phyloP scores from a whole-genome alignment of 2,888 invertebrate genomes.

The Cacoxenus indagator region DNA sequence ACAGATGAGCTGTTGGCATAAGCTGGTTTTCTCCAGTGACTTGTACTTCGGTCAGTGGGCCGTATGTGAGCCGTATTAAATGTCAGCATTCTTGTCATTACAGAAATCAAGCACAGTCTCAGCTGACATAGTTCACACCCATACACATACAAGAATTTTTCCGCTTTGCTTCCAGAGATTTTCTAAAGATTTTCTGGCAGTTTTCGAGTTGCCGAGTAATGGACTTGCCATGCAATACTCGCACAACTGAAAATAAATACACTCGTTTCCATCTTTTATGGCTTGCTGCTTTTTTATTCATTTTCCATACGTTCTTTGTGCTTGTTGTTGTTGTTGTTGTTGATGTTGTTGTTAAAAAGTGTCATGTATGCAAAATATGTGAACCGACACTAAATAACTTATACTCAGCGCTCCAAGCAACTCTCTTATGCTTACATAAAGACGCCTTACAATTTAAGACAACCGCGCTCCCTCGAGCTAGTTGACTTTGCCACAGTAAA shows the following conservation, averaged over 20 bases:
- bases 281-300: not conserved
- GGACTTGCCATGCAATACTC: not conserved
- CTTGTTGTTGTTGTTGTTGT: not conserved
- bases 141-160: constrained; percentile 6
- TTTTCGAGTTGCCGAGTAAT: not conserved
- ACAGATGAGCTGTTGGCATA: not conserved
- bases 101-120: not conserved
- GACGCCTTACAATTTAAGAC: constrained; percentile 5
- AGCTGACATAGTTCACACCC: not conserved
- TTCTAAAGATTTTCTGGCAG: constrained; percentile 9
- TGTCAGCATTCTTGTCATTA: constrained; percentile 21
- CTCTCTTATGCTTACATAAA: constrained; percentile 5
- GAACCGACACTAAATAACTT: constrained; percentile 14
- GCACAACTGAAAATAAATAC: not conserved
- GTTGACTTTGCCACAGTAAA: too few species aligned
- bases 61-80: constrained; percentile 11
- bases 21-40: constrained; percentile 3
- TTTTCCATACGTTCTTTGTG: not conserved
- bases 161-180: not conserved
- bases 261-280: not conserved
- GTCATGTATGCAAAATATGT: constrained; percentile 15
- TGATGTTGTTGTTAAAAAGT: too few species aligned
- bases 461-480: not conserved
- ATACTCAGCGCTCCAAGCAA: not conserved
- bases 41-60: constrained; percentile 20